These are phyloP conservation scores for Toxostoma redivivum DNA, from an alignment of 2,113 vertebrate species.

Conservation along the genomic window DNA sequence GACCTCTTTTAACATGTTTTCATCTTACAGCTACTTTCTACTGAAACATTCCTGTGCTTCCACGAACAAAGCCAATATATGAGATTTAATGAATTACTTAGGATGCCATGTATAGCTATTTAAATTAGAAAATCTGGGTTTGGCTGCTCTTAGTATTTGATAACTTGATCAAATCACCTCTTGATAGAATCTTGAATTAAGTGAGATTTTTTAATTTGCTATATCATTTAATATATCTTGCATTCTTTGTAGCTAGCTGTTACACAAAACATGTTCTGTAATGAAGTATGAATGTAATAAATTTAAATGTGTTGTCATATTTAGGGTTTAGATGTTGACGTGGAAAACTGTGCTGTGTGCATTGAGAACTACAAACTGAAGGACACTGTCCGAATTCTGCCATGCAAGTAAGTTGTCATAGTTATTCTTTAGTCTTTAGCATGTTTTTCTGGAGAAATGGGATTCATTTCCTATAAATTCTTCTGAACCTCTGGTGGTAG, in stretches of 20 bases:
- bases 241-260: background rate
- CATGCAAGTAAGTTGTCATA: slow-evolving; percentile 77
- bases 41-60: background rate
- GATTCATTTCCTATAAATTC: background rate
- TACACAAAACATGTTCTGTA: background rate
- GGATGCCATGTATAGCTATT: background rate
- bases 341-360: slow-evolving; percentile 83
- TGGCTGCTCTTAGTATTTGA: background rate
- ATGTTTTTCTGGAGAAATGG: background rate
- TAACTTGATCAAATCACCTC: background rate
- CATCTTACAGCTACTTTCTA: background rate
- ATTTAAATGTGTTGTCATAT: slow-evolving; percentile 7
- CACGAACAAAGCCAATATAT: background rate
- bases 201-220: background rate
- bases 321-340: slow-evolving; percentile 76
- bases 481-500: background rate
- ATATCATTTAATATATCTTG: background rate
- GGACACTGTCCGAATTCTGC: slow-evolving; percentile 79
- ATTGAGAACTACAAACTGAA: slow-evolving; percentile 83
- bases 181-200: background rate
- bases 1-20: background rate
- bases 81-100: background rate
- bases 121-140: background rate
- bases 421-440: background rate
- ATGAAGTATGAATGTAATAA: background rate